Evolutionary conservation across 1,140 invertebrate genomes (phyloP).

Genomic region (Bradynema listronoti): DNA sequence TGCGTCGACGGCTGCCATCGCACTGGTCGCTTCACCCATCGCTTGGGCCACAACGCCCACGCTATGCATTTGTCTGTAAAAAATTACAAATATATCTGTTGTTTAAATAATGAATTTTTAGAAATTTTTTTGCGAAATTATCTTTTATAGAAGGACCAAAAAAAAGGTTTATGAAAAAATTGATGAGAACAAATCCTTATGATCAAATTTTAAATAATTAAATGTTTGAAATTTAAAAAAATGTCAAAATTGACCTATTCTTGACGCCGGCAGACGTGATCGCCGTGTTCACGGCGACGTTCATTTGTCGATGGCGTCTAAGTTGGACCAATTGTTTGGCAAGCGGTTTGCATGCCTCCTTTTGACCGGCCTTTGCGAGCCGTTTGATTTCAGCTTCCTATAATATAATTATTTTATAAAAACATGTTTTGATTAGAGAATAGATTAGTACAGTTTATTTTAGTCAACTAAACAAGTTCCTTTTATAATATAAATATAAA

Average conservation of each 20-base stretch:
- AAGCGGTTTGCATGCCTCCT: slow-evolving; percentile 68
- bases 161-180: not conserved
- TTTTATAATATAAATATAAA: too few species aligned
- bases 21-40: slow-evolving; percentile 71
- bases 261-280: slow-evolving; percentile 72
- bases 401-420: slow-evolving; percentile 22
- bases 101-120: not conserved
- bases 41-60: slow-evolving; percentile 76
- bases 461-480: too few species aligned
- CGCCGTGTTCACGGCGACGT: slow-evolving; percentile 69
- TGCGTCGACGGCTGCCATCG: slow-evolving; percentile 80
- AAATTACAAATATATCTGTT: not conserved
- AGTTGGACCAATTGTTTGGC: slow-evolving; percentile 81
- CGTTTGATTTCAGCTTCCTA: slow-evolving; percentile 81
- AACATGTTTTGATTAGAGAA: too few species aligned
- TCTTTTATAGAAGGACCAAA: not conserved
- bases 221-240: not conserved
- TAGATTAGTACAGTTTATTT: too few species aligned
- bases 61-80: slow-evolving; percentile 71
- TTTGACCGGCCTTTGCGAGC: slow-evolving; percentile 76
- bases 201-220: too few species aligned
- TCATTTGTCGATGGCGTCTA: slow-evolving; percentile 77
- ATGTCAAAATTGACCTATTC: slow-evolving; percentile 63
- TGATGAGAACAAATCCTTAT: too few species aligned
- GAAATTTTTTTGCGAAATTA: not conserved